Base-by-base conservation (phyloP, 2,113 vertebrate species). In the Phodopus roborovskii region DNA sequence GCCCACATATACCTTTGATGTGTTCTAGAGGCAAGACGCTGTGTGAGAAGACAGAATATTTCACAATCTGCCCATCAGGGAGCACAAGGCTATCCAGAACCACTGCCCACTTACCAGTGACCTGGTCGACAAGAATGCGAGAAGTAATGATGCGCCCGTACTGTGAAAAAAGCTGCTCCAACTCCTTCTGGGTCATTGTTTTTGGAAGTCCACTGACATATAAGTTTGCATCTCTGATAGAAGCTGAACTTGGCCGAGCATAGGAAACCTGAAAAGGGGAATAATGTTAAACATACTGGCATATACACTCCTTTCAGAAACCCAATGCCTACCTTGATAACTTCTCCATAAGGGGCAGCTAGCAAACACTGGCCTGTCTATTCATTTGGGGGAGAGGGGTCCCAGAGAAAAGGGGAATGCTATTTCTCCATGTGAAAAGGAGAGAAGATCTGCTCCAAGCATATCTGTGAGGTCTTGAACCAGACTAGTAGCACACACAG, bases 91-190 rank as follows among this genome's bases (percentile, higher is more conserved):
- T 82, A 39, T 60, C 24, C 42, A 85, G 33, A 97, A 64, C 28
- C 53, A 75, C 64, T 92, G 94, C 50, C 53, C 90, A 98, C 99
- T 99, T 98, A 99, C 99, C 99, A 92, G 99, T 99, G 96, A 99
- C 99, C 98, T 99, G 99, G 98, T 99, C 99, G 96, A 99, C 99
- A 91, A 99, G 99, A 98, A 99, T 99, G 92, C 99, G 99, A 79
- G 99, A 99, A 98, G 99, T 99, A 98, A 99, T 99, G 98, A 99
- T 99, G 97, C 99, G 99, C 86, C 99, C 99, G 1, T 99, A 99
- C 73, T 99, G 99, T 64, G 99, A 99, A 97, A 99, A 99, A 56
- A 99, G 99, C 96, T 99, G 99, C 87, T 99, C 99, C 97, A 99
- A 97, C 95, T 99, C 99, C 94, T 99, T 99, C 98, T 99, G 99